phyloP scores from a whole-genome alignment of 2,113 vertebrate species.

The Calyptomena viridis region DNA sequence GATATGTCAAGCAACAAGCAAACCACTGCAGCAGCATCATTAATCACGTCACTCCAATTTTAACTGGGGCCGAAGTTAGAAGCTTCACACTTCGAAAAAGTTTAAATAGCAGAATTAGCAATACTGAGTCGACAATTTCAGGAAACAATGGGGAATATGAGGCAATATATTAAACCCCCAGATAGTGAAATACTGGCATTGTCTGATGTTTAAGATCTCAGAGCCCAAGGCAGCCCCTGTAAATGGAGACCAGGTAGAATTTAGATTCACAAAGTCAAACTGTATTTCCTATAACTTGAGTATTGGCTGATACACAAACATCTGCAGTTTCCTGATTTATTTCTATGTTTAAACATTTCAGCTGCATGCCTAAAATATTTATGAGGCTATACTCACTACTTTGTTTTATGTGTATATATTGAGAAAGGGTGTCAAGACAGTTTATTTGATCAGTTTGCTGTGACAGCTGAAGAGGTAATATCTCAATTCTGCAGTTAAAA shows the following conservation, averaged over 20 bases:
- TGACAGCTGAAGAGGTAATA: conserved; percentile 22
- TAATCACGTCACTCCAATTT: conserved; percentile 10
- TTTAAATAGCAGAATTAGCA: background rate
- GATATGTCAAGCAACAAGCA: background rate
- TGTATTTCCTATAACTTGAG: background rate
- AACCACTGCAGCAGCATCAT: background rate
- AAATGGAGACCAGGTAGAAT: background rate
- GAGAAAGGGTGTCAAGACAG: background rate
- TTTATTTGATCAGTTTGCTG: background rate
- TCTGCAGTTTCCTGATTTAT: conserved; percentile 4
- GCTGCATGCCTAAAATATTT: conserved; percentile 27
- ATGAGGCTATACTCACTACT: background rate
- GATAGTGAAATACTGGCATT: background rate
- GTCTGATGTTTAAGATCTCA: background rate
- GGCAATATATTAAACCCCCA: background rate
- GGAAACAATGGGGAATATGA: background rate
- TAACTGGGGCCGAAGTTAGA: background rate
- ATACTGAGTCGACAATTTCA: background rate
- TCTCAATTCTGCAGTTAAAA: background rate
- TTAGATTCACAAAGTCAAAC: background rate
- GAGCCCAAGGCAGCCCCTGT: background rate
- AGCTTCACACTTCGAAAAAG: background rate
- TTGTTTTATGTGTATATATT: background rate
- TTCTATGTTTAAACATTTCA: background rate
- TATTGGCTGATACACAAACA: background rate